These are phyloP conservation scores for Parapristionchus giblindavisi DNA, from an alignment of 2,888 invertebrate genomes.

Conservation along the genomic window DNA sequence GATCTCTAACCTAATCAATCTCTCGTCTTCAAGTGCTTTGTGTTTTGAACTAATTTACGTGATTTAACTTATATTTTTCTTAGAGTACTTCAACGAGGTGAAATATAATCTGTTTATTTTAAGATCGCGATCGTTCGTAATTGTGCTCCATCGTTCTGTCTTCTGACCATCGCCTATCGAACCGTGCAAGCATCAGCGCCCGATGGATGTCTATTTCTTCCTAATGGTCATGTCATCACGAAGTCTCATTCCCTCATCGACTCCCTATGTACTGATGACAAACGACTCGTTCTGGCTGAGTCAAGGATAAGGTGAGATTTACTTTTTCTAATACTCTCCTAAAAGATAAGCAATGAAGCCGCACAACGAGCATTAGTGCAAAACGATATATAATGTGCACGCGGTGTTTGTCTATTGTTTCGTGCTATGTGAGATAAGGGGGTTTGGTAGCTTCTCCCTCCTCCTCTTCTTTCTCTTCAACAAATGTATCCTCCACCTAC, in stretches of 20 bases:
- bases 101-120: conserved; percentile 38
- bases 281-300: conserved; percentile 28
- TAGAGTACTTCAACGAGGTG: too few species aligned
- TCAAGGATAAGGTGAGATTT: conserved; percentile 39
- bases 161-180: conserved; percentile 57
- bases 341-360: too few species aligned
- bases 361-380: too few species aligned
- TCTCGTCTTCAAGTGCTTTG: too few species aligned
- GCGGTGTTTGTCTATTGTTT: too few species aligned
- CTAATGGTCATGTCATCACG: conserved; percentile 42
- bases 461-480: too few species aligned
- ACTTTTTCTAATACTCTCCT: too few species aligned
- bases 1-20: too few species aligned
- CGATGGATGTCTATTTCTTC: conserved; percentile 2
- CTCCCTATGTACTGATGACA: conserved; percentile 22
- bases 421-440: too few species aligned
- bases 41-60: neutral
- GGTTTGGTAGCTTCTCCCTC: too few species aligned
- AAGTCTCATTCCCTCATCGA: conserved; percentile 34
- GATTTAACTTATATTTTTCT: neutral
- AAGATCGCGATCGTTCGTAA: conserved; percentile 56
- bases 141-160: conserved; percentile 49
- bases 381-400: too few species aligned
- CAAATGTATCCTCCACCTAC: too few species aligned
- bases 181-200: conserved; percentile 41